Conservation (phyloP, 1,140 invertebrate species). For the Drosophila lacertosa region DNA sequence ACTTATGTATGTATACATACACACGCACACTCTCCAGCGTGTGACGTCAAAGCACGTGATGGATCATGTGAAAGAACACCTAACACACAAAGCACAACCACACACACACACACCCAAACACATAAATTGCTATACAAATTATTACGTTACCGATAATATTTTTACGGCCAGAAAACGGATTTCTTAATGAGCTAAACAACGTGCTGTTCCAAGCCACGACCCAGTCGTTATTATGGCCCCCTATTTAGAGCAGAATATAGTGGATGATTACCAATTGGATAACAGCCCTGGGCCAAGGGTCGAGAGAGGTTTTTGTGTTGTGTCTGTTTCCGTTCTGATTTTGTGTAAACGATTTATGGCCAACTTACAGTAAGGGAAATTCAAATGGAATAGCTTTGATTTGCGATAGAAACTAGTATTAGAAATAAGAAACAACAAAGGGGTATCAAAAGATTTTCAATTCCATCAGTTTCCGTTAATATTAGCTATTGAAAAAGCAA, state of each 20-base stretch:
- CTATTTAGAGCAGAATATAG: slow-evolving; percentile 6
- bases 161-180: slow-evolving; percentile 66
- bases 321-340: slow-evolving; percentile 44
- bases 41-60: slow-evolving; percentile 79
- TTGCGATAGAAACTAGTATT: slow-evolving; percentile 35
- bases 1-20: slow-evolving; percentile 16
- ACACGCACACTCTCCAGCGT: background rate
- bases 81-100: slow-evolving; percentile 19
- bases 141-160: slow-evolving; percentile 71
- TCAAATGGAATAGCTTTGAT: slow-evolving; percentile 52
- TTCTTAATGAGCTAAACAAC: slow-evolving; percentile 68
- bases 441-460: background rate
- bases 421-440: background rate
- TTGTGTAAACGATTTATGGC: slow-evolving; percentile 55
- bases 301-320: slow-evolving; percentile 34
- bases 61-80: slow-evolving; percentile 60
- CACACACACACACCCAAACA: slow-evolving; percentile 36
- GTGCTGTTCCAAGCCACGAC: slow-evolving; percentile 24
- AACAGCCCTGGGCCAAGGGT: slow-evolving; percentile 2
- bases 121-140: slow-evolving; percentile 51
- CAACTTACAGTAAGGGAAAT: slow-evolving; percentile 57
- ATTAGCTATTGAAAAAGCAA: background rate
- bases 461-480: background rate
- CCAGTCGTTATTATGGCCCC: slow-evolving; percentile 38
- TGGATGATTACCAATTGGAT: slow-evolving; percentile 6